phyloP scores from a whole-genome alignment of 37 sponge, comb jelly and placozoan genomes.

The Oscarella lobularis region DNA sequence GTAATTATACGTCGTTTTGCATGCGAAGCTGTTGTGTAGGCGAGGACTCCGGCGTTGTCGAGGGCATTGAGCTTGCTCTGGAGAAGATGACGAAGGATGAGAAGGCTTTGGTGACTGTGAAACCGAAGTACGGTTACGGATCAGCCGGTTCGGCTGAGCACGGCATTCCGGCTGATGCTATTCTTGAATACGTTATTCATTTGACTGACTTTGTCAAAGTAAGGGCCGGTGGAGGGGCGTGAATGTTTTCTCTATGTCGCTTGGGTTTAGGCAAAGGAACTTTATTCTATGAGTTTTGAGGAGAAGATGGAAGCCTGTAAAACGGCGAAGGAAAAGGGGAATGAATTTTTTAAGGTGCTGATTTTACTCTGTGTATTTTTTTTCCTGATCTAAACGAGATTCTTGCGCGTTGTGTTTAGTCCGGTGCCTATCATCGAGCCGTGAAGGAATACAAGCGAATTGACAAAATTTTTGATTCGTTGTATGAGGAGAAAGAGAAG shows the following conservation, averaged over 20 bases:
- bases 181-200: conserved; percentile 41
- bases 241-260: neutral
- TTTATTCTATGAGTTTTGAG: conserved; percentile 9
- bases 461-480: conserved; percentile 24
- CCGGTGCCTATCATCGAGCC: conserved; percentile 44
- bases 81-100: conserved; percentile 71
- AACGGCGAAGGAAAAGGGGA: conserved; percentile 63
- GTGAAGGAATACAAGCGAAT: conserved; percentile 66
- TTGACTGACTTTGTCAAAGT: conserved; percentile 57
- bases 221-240: conserved; percentile 8
- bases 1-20: neutral
- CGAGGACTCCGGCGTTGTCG: conserved; percentile 23
- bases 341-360: conserved; percentile 60
- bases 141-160: conserved; percentile 24
- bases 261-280: neutral
- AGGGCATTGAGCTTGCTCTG: conserved; percentile 65
- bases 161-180: conserved; percentile 52
- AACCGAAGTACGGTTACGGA: conserved; percentile 55
- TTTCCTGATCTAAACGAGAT: neutral
- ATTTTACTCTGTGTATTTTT: neutral
- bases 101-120: conserved; percentile 28
- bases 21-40: conserved; percentile 21
- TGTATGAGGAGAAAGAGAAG: conserved; percentile 46
- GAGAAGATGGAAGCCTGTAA: conserved; percentile 58
- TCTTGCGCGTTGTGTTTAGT: conserved; percentile 12